phyloP scores from a whole-genome alignment of 2,797 vertebrate species.

The Columba guinea region DNA sequence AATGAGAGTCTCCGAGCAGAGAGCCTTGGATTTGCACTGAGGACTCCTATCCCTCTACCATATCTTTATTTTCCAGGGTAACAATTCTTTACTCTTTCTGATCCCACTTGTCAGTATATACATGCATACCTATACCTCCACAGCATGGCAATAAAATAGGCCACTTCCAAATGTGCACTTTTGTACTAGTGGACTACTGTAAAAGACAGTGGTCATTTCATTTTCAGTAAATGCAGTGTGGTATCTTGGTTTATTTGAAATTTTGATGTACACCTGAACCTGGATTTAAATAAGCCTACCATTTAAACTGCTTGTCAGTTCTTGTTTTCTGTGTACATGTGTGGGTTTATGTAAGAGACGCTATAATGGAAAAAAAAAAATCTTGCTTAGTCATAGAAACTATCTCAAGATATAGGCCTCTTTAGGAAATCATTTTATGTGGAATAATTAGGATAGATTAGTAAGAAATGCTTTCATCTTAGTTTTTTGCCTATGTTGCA shows the following conservation, averaged over 20 bases:
- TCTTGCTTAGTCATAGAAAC: background rate
- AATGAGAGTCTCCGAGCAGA: background rate
- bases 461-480: constrained; percentile 79
- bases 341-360: background rate
- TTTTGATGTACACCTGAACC: background rate
- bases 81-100: background rate
- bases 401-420: constrained; percentile 16
- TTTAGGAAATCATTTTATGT: constrained; percentile 77
- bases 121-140: background rate
- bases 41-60: background rate
- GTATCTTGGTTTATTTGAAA: background rate
- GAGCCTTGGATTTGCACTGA: background rate
- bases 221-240: background rate
- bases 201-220: background rate
- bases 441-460: constrained; percentile 78
- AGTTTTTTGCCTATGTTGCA: constrained; percentile 67
- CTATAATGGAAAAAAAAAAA: background rate
- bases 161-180: background rate
- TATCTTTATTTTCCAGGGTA: background rate
- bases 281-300: background rate
- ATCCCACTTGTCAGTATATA: background rate
- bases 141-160: background rate
- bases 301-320: background rate
- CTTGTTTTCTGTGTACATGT: background rate
- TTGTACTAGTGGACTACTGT: background rate